A percentile compares a stretch with the other conserved stretches of the same genome.
Evolutionary conservation across 2,113 vertebrate species (phyloP).

Genomic region (Melanocharis versteri): DNA sequence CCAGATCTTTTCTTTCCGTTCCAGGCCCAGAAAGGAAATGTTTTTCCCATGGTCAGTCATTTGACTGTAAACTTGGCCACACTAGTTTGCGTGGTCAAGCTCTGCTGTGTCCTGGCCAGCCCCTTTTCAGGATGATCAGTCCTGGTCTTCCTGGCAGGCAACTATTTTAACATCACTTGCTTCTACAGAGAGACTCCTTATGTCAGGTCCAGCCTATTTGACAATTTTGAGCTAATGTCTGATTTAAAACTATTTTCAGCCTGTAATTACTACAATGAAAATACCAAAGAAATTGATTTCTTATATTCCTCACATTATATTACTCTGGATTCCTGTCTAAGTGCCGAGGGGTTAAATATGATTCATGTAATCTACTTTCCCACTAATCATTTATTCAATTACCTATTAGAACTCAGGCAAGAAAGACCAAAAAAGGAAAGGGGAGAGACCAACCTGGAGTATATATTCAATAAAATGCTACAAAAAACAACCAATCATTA

Average conservation of each 20-base stretch:
- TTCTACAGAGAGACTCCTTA: not conserved
- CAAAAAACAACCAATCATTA: slow-evolving; percentile 33
- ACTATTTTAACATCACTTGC: not conserved
- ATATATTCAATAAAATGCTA: slow-evolving; percentile 20
- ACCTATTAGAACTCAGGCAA: slow-evolving; percentile 44
- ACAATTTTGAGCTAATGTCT: slow-evolving; percentile 13
- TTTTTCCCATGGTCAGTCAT: not conserved
- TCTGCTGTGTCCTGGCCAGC: not conserved
- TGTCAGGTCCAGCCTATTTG: not conserved
- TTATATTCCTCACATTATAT: slow-evolving; percentile 8
- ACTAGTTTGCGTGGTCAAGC: not conserved
- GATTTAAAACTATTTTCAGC: slow-evolving; percentile 49
- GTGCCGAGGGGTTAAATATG: slow-evolving; percentile 50
- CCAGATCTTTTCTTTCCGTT: not conserved
- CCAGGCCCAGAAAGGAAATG: not conserved
- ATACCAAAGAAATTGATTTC: slow-evolving; percentile 45
- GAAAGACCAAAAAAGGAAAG: slow-evolving; percentile 37
- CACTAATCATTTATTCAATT: slow-evolving; percentile 64
- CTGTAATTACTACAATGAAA: slow-evolving; percentile 46
- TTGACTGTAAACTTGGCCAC: not conserved
- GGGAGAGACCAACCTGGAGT: not conserved
- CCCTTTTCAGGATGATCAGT: not conserved
- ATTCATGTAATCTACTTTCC: slow-evolving; percentile 54
- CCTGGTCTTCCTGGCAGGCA: not conserved
- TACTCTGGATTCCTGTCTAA: slow-evolving; percentile 19